These are phyloP conservation scores for Homalodisca vitripennis DNA, from an alignment of 1,140 invertebrate genomes.

Conservation along the genomic window DNA sequence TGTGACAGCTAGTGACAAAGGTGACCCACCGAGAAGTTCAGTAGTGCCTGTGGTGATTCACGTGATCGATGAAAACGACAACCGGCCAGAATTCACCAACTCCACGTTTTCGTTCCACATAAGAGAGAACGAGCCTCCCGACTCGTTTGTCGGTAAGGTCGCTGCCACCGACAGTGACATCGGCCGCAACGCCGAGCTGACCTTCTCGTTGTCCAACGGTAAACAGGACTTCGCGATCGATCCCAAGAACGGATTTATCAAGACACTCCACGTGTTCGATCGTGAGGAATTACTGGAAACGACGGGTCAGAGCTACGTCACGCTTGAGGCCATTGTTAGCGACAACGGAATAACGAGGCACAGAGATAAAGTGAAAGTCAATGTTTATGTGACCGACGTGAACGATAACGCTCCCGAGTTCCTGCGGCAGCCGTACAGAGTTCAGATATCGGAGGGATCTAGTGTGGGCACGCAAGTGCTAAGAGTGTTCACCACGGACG, in stretches of 20 bases:
- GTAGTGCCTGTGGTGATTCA: slow-evolving; percentile 85
- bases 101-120: slow-evolving; percentile 81
- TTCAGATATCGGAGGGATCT: slow-evolving; percentile 82
- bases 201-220: slow-evolving; percentile 73
- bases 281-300: slow-evolving; percentile 76
- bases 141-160: slow-evolving; percentile 88
- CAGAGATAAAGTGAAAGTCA: slow-evolving; percentile 84
- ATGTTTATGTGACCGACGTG: slow-evolving; percentile 83
- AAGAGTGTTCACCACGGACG: slow-evolving; percentile 80
- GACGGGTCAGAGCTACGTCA: slow-evolving; percentile 74
- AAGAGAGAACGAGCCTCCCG: slow-evolving; percentile 83
- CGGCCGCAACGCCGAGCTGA: slow-evolving; percentile 87
- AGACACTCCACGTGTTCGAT: slow-evolving; percentile 81
- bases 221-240: slow-evolving; percentile 87
- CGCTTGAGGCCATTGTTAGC: slow-evolving; percentile 78
- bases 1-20: slow-evolving; percentile 77
- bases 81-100: slow-evolving; percentile 85
- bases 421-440: slow-evolving; percentile 74
- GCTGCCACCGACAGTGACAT: slow-evolving; percentile 87
- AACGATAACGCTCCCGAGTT: slow-evolving; percentile 93
- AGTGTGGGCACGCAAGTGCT: slow-evolving; percentile 75
- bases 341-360: slow-evolving; percentile 83
- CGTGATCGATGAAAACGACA: slow-evolving; percentile 95
- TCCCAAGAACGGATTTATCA: slow-evolving; percentile 88
- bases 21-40: slow-evolving; percentile 70